Evolutionary conservation across 2,797 vertebrate genomes (phyloP).

Genomic region (Anguilla obscura): DNA sequence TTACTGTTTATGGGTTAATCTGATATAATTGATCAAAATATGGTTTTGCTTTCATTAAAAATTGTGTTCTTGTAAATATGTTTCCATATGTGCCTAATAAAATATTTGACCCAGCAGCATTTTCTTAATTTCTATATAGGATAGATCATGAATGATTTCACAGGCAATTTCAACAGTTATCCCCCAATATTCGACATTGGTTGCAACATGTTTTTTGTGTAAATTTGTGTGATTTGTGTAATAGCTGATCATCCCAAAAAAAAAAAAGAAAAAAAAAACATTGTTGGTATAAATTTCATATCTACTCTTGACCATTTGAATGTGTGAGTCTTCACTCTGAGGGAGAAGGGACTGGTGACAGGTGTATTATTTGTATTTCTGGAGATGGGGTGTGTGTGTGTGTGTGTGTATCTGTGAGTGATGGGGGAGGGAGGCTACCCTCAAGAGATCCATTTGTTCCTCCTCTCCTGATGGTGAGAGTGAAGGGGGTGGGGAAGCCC

Average conservation of each 20-base stretch:
- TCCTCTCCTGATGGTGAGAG: background rate
- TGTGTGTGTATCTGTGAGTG: background rate
- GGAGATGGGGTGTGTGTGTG: background rate
- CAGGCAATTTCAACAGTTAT: background rate
- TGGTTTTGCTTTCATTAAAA: background rate
- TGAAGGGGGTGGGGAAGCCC: background rate
- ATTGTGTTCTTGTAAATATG: background rate
- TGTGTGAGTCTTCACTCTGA: background rate
- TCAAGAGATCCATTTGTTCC: background rate
- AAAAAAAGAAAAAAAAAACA: background rate
- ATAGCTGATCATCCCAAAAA: too few relatives aligned
- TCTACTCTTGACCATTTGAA: background rate
- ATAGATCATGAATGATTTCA: background rate
- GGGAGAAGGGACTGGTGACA: background rate
- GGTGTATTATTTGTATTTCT: slow-evolving; percentile 7
- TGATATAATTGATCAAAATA: background rate
- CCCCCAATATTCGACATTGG: background rate
- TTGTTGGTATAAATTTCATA: background rate
- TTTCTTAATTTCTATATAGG: too few relatives aligned
- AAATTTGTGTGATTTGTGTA: too few relatives aligned
- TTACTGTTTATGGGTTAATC: background rate
- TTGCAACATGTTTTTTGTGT: background rate
- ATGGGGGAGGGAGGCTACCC: background rate
- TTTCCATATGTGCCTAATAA: background rate
- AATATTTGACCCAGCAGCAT: background rate